Evolutionary conservation across 1,140 invertebrate genomes (phyloP).

Genomic region (Bombus turneri): DNA sequence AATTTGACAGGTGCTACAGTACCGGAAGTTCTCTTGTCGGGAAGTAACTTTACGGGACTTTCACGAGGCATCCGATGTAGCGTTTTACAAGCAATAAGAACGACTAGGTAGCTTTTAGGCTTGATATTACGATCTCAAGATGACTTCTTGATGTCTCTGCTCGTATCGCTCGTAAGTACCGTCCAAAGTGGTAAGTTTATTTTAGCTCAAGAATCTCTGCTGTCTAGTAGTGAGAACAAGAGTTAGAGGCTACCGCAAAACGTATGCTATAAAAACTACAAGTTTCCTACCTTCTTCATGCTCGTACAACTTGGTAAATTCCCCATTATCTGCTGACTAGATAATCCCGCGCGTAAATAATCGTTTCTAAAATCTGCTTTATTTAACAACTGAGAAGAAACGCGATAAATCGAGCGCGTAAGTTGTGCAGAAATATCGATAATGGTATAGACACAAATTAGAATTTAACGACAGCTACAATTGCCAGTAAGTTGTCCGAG

Average conservation of each 20-base stretch:
- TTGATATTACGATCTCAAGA: neutral
- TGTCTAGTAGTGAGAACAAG: neutral
- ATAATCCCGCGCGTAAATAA: neutral
- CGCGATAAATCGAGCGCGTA: neutral
- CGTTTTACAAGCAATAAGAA: conserved; percentile 59
- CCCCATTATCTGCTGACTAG: neutral
- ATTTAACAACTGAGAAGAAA: conserved; percentile 11
- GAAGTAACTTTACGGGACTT: conserved; percentile 59
- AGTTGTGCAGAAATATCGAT: neutral
- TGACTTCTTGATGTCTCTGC: neutral
- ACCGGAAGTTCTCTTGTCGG: conserved; percentile 17
- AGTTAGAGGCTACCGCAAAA: neutral
- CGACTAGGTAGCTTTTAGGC: conserved; percentile 42
- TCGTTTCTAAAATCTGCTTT: neutral
- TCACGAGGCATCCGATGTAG: conserved; percentile 46
- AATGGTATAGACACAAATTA: no score
- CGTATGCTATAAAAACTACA: neutral
- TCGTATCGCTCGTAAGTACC: neutral
- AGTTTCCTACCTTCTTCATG: neutral
- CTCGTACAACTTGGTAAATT: neutral
- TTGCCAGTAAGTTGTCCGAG: neutral
- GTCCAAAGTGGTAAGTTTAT: neutral
- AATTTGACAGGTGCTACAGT: conserved; percentile 44
- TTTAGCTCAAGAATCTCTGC: neutral
- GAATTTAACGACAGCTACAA: neutral